These are phyloP conservation scores for Hypsibius dujardini DNA, from an alignment of 1,140 invertebrate genomes.

Conservation along the genomic window DNA sequence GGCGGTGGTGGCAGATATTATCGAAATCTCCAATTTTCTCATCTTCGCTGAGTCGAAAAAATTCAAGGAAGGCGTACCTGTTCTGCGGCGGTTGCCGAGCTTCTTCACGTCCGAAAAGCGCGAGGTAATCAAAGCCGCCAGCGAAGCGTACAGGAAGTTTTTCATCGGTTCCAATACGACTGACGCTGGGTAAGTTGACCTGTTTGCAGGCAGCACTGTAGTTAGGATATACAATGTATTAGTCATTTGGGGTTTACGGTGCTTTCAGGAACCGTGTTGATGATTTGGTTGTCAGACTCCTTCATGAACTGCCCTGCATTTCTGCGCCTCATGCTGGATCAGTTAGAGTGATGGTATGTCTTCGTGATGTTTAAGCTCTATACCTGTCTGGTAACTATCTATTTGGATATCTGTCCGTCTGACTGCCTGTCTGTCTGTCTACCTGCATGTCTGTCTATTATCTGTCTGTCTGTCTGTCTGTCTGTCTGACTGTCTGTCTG, in stretches of 20 bases:
- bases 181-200: conserved; percentile 2
- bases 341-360: background rate
- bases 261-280: background rate
- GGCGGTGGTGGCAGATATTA: background rate
- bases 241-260: background rate
- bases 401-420: too few species aligned
- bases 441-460: too few species aligned
- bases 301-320: background rate
- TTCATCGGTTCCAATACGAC: background rate
- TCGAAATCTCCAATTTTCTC: conserved; percentile 10
- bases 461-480: too few species aligned
- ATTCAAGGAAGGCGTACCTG: conserved; percentile 4
- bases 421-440: too few species aligned
- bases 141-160: background rate
- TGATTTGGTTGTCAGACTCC: background rate
- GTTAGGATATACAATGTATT: background rate
- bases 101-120: background rate
- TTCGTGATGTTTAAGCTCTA: background rate
- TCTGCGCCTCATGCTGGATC: background rate
- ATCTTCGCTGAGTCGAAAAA: background rate
- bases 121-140: background rate
- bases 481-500: too few species aligned
- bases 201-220: background rate
- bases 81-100: background rate
- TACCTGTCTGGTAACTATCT: too few species aligned